These are phyloP conservation scores for Andrena camellia DNA, from an alignment of 2,888 invertebrate species.

Conservation along the genomic window DNA sequence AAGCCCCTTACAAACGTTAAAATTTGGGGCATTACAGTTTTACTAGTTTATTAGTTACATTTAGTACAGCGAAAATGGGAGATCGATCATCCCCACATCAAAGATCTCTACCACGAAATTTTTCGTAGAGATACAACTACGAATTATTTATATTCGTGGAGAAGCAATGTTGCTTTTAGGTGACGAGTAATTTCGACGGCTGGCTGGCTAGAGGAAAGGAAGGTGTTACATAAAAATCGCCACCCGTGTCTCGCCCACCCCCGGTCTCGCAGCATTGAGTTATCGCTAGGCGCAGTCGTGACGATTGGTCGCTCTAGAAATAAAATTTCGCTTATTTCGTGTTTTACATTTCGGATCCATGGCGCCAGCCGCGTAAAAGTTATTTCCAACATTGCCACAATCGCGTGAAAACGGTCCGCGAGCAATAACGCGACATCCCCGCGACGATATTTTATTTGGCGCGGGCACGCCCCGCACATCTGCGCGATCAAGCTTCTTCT, in stretches of 20 bases:
- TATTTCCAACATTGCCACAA: conserved; percentile 11
- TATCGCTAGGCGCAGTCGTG: neutral
- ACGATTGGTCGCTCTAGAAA: neutral
- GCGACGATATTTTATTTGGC: conserved; percentile 30
- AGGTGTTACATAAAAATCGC: neutral
- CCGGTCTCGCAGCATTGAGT: neutral
- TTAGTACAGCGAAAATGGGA: too few species aligned
- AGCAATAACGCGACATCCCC: conserved; percentile 60
- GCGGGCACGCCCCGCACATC: neutral
- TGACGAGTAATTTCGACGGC: neutral
- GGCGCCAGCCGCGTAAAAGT: neutral
- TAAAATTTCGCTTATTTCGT: neutral
- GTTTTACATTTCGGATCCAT: conserved; percentile 6
- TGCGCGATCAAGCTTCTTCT: neutral
- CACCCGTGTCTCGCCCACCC: neutral
- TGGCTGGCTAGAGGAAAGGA: conserved; percentile 5
- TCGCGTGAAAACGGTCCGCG: conserved; percentile 14
- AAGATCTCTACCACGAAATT: too few species aligned
- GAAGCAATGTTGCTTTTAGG: conserved; percentile 2
- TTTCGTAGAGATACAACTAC: too few species aligned
- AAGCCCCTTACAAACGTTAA: too few species aligned
- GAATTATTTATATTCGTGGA: neutral
- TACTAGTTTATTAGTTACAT: too few species aligned
- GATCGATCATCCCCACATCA: too few species aligned
- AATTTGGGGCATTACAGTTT: too few species aligned